Evolutionary conservation across 2,797 vertebrate genomes (phyloP).

Genomic region (Bryconaethiops microstoma): DNA sequence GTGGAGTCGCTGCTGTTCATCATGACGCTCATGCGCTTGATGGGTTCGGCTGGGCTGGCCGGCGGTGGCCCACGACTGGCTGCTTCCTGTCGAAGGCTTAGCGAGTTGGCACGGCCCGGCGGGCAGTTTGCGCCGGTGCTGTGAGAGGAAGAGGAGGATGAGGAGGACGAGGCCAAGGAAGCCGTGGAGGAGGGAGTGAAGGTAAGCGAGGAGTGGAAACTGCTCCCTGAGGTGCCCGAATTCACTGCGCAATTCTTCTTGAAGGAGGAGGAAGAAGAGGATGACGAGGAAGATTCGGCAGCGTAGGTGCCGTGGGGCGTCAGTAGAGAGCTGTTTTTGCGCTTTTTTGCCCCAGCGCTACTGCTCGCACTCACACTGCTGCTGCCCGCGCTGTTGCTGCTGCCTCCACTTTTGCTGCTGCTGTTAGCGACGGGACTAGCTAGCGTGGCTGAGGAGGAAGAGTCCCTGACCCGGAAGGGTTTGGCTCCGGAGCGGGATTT

Average conservation of each 20-base stretch:
- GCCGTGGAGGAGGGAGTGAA: slow-evolving; percentile 80
- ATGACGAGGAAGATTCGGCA: slow-evolving; percentile 83
- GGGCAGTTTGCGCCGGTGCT: slow-evolving; percentile 88
- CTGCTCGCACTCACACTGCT: slow-evolving; percentile 76
- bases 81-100: slow-evolving; percentile 88
- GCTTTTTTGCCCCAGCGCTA: slow-evolving; percentile 90
- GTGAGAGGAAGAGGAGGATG: slow-evolving; percentile 81
- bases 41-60: slow-evolving; percentile 92
- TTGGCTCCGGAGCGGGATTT: slow-evolving; percentile 93
- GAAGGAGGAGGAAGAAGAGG: slow-evolving; percentile 77
- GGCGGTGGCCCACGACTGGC: slow-evolving; percentile 84
- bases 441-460: slow-evolving; percentile 74
- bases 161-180: slow-evolving; percentile 59
- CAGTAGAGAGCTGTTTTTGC: slow-evolving; percentile 90
- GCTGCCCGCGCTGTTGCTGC: slow-evolving; percentile 74
- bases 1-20: slow-evolving; percentile 98
- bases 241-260: slow-evolving; percentile 94
- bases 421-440: slow-evolving; percentile 73
- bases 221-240: slow-evolving; percentile 86
- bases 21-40: slow-evolving; percentile 98
- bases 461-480: slow-evolving; percentile 89
- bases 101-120: slow-evolving; percentile 85
- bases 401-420: slow-evolving; percentile 63
- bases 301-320: slow-evolving; percentile 79
- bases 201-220: slow-evolving; percentile 82